These are phyloP conservation scores for Anableps anableps DNA, from an alignment of 2,797 vertebrate species.

Conservation along the genomic window DNA sequence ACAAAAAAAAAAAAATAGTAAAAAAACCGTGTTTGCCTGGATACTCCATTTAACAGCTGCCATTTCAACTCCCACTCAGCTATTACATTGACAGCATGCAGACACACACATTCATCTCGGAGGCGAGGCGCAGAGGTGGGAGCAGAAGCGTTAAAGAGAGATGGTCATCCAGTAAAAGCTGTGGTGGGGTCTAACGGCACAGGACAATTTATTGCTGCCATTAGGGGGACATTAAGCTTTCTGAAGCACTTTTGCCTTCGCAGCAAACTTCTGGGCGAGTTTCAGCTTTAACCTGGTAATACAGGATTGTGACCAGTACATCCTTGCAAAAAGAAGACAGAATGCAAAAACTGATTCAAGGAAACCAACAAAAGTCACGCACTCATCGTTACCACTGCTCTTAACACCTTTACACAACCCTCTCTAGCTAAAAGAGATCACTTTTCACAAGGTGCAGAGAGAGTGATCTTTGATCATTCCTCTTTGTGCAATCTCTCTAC, in stretches of 20 bases:
- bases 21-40: constrained; percentile 27
- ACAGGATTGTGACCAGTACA: neutral
- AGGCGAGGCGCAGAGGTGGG: constrained; percentile 19
- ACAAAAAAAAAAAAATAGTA: constrained; percentile 34
- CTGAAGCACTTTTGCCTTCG: constrained; percentile 26
- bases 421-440: neutral
- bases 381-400: neutral
- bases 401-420: neutral
- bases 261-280: constrained; percentile 4
- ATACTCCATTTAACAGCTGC: constrained; percentile 69
- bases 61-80: constrained; percentile 64
- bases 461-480: neutral
- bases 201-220: constrained; percentile 29
- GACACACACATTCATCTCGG: constrained; percentile 13
- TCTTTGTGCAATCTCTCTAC: neutral
- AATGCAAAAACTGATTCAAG: neutral
- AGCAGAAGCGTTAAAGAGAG: constrained; percentile 26
- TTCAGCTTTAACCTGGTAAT: neutral
- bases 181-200: constrained; percentile 17
- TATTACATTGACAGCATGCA: constrained; percentile 36
- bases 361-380: neutral
- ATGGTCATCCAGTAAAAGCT: constrained; percentile 10
- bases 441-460: neutral
- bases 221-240: constrained; percentile 14
- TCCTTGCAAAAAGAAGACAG: neutral